Conservation (phyloP, 2,113 vertebrate species). For the Neoarius graeffei region DNA sequence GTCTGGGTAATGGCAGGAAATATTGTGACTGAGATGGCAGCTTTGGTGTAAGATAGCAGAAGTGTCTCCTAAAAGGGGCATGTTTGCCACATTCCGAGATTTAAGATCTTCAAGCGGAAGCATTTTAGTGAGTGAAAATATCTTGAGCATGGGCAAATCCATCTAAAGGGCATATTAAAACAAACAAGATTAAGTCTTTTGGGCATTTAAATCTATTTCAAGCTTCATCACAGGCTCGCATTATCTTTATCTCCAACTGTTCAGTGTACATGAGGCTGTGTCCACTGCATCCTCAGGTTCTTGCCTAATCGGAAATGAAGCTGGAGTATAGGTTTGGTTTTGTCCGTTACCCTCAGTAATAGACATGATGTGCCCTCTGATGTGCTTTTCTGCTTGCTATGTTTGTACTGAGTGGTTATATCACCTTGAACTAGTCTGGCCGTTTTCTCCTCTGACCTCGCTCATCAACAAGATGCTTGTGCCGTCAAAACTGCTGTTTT, state of each 20-base stretch:
- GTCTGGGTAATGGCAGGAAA: constrained; percentile 6
- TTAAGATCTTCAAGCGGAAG: background rate
- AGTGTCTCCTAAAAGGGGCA: background rate
- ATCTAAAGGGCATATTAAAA: background rate
- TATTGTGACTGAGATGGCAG: background rate
- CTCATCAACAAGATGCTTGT: background rate
- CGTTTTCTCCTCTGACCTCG: background rate
- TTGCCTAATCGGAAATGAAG: background rate
- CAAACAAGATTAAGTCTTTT: background rate
- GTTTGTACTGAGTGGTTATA: background rate
- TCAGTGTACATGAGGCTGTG: background rate
- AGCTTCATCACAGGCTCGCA: background rate
- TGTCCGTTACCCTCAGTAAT: background rate
- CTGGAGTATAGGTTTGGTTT: background rate
- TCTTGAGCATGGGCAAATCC: background rate
- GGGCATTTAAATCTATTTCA: background rate
- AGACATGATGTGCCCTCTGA: background rate
- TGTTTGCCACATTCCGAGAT: background rate
- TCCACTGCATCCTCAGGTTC: background rate
- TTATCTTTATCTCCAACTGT: background rate
- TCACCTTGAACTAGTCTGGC: background rate
- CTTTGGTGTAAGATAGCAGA: background rate
- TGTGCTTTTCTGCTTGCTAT: background rate
- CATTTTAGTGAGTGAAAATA: background rate
- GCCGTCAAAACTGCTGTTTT: background rate